Percentiles rank a stretch among this genome's conserved stretches.
phyloP scores from a whole-genome alignment of 2,113 vertebrate genomes.

The Beaufortia kweichowensis region DNA sequence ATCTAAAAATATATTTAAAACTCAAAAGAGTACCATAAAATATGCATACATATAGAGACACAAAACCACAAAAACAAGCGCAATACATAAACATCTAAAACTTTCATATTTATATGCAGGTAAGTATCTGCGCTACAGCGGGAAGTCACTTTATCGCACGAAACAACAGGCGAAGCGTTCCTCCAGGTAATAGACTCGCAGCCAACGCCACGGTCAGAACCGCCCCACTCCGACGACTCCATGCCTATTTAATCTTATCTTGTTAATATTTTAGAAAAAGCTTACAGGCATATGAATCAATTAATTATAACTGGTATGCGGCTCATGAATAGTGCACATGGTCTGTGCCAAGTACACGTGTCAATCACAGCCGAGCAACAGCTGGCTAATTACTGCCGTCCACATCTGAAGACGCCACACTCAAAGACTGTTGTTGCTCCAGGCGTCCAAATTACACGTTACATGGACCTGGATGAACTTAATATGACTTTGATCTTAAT shows the following conservation, averaged over 20 bases:
- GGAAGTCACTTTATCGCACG: slow-evolving; percentile 34
- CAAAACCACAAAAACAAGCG: background rate
- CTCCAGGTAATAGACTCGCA: slow-evolving; percentile 38
- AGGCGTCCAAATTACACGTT: slow-evolving; percentile 67
- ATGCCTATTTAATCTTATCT: slow-evolving; percentile 63
- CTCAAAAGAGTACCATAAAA: background rate
- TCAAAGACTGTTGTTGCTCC: slow-evolving; percentile 63
- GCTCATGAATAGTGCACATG: slow-evolving; percentile 69
- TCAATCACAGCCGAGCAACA: slow-evolving; percentile 68
- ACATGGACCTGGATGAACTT: slow-evolving; percentile 68
- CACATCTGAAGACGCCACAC: slow-evolving; percentile 58
- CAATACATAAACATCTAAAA: background rate
- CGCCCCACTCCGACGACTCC: slow-evolving; percentile 38
- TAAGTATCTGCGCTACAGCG: slow-evolving; percentile 8
- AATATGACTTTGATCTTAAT: slow-evolving; percentile 70
- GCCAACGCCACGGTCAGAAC: slow-evolving; percentile 40
- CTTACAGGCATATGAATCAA: slow-evolving; percentile 74
- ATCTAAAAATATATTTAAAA: background rate
- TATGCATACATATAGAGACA: background rate
- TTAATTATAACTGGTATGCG: slow-evolving; percentile 72
- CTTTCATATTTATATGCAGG: slow-evolving; percentile 18
- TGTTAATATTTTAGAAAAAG: slow-evolving; percentile 71
- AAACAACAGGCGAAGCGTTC: slow-evolving; percentile 44
- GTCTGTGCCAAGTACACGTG: slow-evolving; percentile 64
- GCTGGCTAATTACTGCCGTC: slow-evolving; percentile 65